Base-by-base conservation (phyloP, 1,140 invertebrate species). In the Drosophila bocqueti region DNA sequence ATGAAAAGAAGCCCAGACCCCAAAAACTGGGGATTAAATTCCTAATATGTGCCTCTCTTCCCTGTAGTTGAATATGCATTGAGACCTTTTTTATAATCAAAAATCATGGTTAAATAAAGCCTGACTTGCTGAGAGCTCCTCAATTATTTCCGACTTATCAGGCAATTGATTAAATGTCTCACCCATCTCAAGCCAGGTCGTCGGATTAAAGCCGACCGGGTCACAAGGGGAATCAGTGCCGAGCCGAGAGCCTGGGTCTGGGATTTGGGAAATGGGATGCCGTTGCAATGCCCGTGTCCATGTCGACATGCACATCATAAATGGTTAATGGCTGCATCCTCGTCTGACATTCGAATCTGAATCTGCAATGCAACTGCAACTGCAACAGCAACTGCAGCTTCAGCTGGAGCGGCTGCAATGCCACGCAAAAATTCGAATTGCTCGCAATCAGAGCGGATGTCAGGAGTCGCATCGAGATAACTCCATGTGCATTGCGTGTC, bases 301-400 rank as follows among this genome's bases (percentile, higher is more conserved):
- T 59, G 80, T 65, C 77, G 84, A 67, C 62, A 72, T 77, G 73
- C 52, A 65, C 80, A 89, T 81, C 77, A 89, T 89, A 84, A 89
- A 89, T 89, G 76, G 67, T 90, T 89, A 90, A 89, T 89, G 84
- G 74, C 36, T 34, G 55, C 55, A 60, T 38, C 46, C 45, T 62
- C 50, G 21, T 34, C 31, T 57, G 60, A 21, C 36, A 60, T 45
- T 59, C 21, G 52, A 38, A 16, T 49, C 36, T 34, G 54, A 43
- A 73, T 47, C 11, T 43, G 47, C 71, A 61, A 18, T 42, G 61
- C 60, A 47, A 13, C 6, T 47, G 64, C 78, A 55, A 13, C 8
- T 31, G 26, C 78, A 55, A 13, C 8, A 9, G 26, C 26, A 26
- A 5, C 36, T 26, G 42, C 62, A 43, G 15, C 52, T 36, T 13